Evolutionary conservation across 2,888 invertebrate genomes (phyloP).

Genomic region (Lycaena phlaeas): DNA sequence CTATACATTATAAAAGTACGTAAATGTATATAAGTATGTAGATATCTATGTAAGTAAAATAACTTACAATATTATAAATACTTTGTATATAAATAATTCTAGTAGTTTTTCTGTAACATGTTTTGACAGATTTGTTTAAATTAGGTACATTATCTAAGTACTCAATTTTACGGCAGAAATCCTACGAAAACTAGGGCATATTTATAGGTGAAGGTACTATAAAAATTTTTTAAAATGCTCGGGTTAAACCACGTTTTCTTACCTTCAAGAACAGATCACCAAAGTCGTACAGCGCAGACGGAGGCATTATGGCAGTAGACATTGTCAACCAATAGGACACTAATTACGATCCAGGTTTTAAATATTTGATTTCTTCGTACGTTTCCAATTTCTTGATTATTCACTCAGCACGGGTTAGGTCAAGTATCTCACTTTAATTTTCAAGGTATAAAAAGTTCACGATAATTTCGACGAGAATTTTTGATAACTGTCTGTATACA

Average conservation of each 20-base stretch:
- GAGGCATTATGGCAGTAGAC: conserved; percentile 86
- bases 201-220: not conserved
- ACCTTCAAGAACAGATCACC: conserved; percentile 83
- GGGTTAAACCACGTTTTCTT: conserved; percentile 30
- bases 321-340: conserved; percentile 69
- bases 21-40: no score
- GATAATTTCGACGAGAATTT: conserved; percentile 55
- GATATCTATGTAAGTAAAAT: no score
- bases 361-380: conserved; percentile 32
- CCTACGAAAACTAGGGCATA: not conserved
- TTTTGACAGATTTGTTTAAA: no score
- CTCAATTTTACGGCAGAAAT: not conserved
- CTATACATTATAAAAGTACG: no score
- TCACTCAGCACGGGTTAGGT: conserved; percentile 60
- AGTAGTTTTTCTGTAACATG: no score
- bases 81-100: no score
- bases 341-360: conserved; percentile 54
- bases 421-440: conserved; percentile 63
- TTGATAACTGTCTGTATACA: conserved; percentile 44
- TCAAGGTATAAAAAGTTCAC: conserved; percentile 45
- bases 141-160: no score
- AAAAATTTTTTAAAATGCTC: not conserved
- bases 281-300: conserved; percentile 82
- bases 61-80: no score
- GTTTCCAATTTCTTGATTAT: conserved; percentile 55